Base-by-base conservation (phyloP, 2,888 invertebrate species). In the Euplagia quadripunctaria region DNA sequence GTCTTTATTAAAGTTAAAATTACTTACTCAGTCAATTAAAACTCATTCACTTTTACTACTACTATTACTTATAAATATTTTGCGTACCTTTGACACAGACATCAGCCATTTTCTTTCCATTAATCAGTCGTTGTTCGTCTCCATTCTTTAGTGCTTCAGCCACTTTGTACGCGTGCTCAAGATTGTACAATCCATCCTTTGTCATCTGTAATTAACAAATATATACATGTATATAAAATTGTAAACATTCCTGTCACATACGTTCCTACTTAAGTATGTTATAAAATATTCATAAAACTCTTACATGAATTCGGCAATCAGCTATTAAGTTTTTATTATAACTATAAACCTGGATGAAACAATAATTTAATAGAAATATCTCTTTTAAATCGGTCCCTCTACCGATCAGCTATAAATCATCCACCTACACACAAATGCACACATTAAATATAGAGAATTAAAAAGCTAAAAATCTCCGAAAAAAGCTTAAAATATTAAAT, bases 41-140 rank as follows among this genome's bases (percentile, higher is more conserved):
- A 31, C 31, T 31, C 31, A 31, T 1, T 31, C 31, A 31, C 1
- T 31, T 9, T 5, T 58, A 58, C 58, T 20, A 31, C 20, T 5
- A 11, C 1, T 31, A 12, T 5, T 58, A 58, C 58, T 20, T 58
- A 58, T 5, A 11, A 64, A 67, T n/a, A 70, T 42, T 68, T 70
- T 17, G 67, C 61, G 73, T 87, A 94, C 94, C 91, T 88, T 93
- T 92, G 0, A 84, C 87, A 79, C 94, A 94, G 16, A 90, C 14
- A 64, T 94, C 94, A 41, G 90, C 91, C 79, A 94, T 77, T 84
- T 94, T 93, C 77, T 85, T 93, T 3, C 82, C 94, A 71, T 93
- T 94, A 14, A 75, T 86, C 42, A 91, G 64, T 77, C 93, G 85
- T 70, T 91, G 91, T 55, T 93, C 92, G 61, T 94, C 92, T 12